phyloP scores from a whole-genome alignment of 2,888 invertebrate genomes.

The Machimus atricapillus region DNA sequence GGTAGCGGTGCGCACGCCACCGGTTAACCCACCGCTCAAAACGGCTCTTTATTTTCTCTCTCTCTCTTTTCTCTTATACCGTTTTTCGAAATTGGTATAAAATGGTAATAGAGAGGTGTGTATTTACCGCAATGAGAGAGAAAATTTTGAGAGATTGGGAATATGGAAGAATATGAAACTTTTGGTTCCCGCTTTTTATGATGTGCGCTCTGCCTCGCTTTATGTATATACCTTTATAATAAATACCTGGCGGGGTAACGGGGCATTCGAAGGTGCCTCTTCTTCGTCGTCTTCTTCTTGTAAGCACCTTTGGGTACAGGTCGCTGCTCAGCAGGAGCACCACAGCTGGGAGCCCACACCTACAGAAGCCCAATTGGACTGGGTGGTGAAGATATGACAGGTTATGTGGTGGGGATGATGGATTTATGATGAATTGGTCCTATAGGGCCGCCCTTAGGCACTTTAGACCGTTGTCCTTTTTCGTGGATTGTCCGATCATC shows the following conservation, averaged over 20 bases:
- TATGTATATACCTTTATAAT: not conserved
- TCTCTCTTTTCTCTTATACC: constrained; percentile 17
- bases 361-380: constrained; percentile 12
- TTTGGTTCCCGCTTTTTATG: not conserved
- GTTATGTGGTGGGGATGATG: not conserved
- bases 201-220: not conserved
- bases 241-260: not conserved
- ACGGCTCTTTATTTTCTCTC: not conserved
- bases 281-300: not conserved
- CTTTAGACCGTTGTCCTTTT: not conserved
- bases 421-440: constrained; percentile 3
- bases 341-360: not conserved
- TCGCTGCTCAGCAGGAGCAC: not conserved
- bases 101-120: not conserved
- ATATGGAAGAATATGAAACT: constrained; percentile 18
- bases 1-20: not conserved
- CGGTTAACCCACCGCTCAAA: not conserved
- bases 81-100: constrained; percentile 16
- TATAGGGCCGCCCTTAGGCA: not conserved
- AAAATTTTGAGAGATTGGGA: not conserved
- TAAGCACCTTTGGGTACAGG: not conserved
- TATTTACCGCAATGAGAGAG: not conserved
- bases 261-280: not conserved
- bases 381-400: constrained; percentile 39
- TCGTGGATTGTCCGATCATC: not conserved